Evolutionary conservation across 1,140 invertebrate genomes (phyloP).

Genomic region (Microvelia longipes): DNA sequence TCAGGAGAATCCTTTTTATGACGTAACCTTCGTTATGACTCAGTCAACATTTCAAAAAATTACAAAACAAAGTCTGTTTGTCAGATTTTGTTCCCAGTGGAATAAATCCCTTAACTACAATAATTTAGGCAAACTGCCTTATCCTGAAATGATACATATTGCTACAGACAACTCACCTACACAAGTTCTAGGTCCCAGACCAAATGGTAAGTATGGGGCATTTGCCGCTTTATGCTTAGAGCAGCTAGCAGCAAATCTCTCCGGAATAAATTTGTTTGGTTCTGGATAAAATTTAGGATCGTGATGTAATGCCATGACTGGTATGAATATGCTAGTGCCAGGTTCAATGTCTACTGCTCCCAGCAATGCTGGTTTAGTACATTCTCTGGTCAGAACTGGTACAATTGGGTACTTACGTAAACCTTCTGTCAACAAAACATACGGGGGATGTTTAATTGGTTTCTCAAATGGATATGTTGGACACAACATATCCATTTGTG

Average conservation of each 20-base stretch:
- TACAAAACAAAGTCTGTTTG: too few species aligned
- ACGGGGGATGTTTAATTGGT: too few species aligned
- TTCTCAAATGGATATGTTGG: too few species aligned
- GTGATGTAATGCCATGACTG: constrained; percentile 27
- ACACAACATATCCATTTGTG: too few species aligned
- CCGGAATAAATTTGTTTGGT: constrained; percentile 48
- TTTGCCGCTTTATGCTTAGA: constrained; percentile 27
- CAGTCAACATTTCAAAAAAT: too few species aligned
- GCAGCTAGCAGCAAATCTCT: constrained; percentile 38
- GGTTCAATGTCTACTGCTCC: constrained; percentile 31
- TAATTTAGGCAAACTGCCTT: too few species aligned
- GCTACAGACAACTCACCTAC: too few species aligned
- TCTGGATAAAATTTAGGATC: constrained; percentile 39
- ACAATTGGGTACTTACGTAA: background rate
- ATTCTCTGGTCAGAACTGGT: background rate
- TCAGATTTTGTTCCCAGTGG: too few species aligned
- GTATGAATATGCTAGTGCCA: constrained; percentile 28
- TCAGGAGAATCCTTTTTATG: too few species aligned
- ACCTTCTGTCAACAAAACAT: background rate
- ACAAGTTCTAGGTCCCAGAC: constrained; percentile 40
- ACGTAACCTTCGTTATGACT: too few species aligned
- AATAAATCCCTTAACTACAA: too few species aligned
- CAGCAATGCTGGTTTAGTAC: background rate
- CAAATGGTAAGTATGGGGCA: constrained; percentile 40
- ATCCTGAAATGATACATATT: too few species aligned